A percentile compares a stretch with the other conserved stretches of the same genome.
phyloP scores from a whole-genome alignment of 2,797 vertebrate genomes.

The Lacerta viridis region DNA sequence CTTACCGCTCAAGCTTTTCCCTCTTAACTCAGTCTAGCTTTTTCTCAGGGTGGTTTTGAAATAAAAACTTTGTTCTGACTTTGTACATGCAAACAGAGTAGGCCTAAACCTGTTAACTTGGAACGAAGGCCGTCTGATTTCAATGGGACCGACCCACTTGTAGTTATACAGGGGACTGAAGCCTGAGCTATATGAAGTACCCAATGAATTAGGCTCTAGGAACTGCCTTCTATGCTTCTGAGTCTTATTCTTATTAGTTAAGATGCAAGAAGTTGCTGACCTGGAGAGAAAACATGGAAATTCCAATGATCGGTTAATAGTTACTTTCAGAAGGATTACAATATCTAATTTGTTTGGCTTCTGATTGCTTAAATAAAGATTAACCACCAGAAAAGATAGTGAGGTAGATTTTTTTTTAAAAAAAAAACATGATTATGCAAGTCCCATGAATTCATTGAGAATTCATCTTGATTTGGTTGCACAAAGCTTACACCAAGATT shows the following conservation, averaged over 20 bases:
- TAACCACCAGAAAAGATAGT: neutral
- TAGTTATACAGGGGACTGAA: neutral
- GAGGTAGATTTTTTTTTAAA: neutral
- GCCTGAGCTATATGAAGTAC: neutral
- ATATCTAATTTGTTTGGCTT: neutral
- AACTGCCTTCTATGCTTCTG: neutral
- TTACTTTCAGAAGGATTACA: neutral
- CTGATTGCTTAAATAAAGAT: neutral
- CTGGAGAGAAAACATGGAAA: neutral
- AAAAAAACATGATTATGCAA: neutral
- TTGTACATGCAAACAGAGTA: neutral
- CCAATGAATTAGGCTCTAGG: neutral
- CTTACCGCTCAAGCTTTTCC: neutral
- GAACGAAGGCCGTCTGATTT: neutral
- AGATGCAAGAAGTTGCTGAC: neutral
- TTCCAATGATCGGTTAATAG: neutral
- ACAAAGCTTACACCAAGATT: too few relatives aligned
- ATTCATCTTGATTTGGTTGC: too few relatives aligned
- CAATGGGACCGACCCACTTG: neutral
- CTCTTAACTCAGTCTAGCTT: neutral
- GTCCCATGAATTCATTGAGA: neutral
- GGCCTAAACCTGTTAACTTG: neutral
- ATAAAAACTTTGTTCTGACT: neutral
- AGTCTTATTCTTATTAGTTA: neutral
- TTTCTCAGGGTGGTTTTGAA: neutral